Conservation (phyloP, 2,888 invertebrate genomes). For the Oithona nana region DNA sequence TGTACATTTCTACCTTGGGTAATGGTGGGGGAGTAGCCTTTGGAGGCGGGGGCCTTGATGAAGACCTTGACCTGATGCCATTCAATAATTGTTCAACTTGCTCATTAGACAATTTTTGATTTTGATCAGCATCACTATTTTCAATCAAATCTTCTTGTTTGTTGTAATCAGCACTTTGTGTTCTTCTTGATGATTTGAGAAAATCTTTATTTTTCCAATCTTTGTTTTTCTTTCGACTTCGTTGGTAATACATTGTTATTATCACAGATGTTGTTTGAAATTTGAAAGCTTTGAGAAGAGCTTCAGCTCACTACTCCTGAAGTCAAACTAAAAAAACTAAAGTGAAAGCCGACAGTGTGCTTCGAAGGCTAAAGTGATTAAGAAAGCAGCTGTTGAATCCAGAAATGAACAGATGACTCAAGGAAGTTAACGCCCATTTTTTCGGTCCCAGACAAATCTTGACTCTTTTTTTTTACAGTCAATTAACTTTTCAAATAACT, state of each 20-base stretch:
- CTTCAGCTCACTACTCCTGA: too few species aligned
- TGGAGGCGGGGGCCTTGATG: neutral
- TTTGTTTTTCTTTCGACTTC: too few species aligned
- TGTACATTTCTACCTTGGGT: too few species aligned
- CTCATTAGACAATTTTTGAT: neutral
- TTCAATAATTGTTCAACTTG: neutral
- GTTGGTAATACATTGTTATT: neutral
- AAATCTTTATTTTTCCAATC: too few species aligned
- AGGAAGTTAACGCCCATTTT: neutral
- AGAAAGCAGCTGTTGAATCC: neutral
- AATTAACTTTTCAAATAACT: too few species aligned
- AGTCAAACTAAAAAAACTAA: neutral
- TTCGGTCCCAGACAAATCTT: too few species aligned
- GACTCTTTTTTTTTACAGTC: too few species aligned
- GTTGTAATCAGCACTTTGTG: too few species aligned
- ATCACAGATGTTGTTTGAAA: neutral
- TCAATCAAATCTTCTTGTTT: too few species aligned
- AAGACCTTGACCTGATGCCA: neutral
- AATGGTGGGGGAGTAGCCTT: neutral
- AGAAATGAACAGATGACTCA: neutral
- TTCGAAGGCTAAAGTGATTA: neutral
- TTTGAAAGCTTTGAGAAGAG: neutral
- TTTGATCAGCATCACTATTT: too few species aligned
- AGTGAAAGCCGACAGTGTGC: too few species aligned
- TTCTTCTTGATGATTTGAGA: too few species aligned